Evolutionary conservation across 2,797 vertebrate genomes (phyloP).

Genomic region (Pangasius macronema): DNA sequence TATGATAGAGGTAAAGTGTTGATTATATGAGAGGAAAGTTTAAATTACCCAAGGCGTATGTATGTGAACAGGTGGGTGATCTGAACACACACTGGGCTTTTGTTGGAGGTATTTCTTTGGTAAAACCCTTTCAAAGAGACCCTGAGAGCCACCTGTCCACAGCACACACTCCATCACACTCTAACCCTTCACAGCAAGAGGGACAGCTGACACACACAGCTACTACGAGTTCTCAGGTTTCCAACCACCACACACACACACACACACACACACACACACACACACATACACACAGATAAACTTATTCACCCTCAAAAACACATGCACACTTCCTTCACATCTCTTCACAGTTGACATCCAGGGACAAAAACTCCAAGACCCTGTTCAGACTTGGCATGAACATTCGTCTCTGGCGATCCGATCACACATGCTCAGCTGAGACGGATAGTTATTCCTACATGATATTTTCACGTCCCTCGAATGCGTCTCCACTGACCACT

Average conservation of each 20-base stretch:
- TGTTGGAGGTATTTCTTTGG: constrained; percentile 69
- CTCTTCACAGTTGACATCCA: constrained; percentile 5
- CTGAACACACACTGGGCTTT: constrained; percentile 69
- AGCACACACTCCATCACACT: constrained; percentile 69
- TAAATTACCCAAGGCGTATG: constrained; percentile 67
- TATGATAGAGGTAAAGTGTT: constrained; percentile 15
- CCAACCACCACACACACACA: constrained; percentile 47
- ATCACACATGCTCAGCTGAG: neutral
- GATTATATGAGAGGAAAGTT: constrained; percentile 57
- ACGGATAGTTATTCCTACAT: neutral
- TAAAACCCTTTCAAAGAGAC: constrained; percentile 74
- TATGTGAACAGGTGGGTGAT: constrained; percentile 60
- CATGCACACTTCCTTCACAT: constrained; percentile 31
- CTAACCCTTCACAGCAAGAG: constrained; percentile 64
- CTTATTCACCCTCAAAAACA: constrained; percentile 30
- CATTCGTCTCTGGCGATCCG: neutral
- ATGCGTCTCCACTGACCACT: neutral
- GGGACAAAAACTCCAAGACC: neutral
- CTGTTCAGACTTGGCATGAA: neutral
- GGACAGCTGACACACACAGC: constrained; percentile 74
- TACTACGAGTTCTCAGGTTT: constrained; percentile 68
- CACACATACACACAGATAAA: constrained; percentile 21
- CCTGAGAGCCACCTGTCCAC: constrained; percentile 77
- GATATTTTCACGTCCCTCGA: neutral
- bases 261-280: constrained; percentile 52